These are phyloP conservation scores for Conops quadrifasciatus DNA, from an alignment of 2,888 invertebrate species.

Conservation along the genomic window DNA sequence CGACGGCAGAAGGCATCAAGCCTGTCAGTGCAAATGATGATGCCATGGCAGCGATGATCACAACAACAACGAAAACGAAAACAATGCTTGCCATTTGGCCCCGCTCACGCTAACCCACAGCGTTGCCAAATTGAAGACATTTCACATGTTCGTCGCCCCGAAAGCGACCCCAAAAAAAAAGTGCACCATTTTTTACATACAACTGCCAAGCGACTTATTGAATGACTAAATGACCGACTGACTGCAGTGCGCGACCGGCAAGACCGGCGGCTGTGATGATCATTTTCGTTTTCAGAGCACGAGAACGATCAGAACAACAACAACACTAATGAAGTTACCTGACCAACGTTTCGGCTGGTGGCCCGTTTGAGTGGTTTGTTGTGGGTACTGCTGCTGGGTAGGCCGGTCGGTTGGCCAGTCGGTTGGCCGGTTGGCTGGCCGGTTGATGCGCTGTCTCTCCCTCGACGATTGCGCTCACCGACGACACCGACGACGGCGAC, in stretches of 20 bases:
- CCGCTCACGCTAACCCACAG: background rate
- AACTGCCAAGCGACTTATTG: background rate
- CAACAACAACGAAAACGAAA: too few relatives aligned
- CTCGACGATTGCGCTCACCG: background rate
- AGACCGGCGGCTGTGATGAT: slow-evolving; percentile 11
- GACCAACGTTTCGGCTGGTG: background rate
- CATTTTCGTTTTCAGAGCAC: too few relatives aligned
- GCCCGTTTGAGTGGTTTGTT: background rate
- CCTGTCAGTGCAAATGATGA: slow-evolving; percentile 30
- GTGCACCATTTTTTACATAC: background rate
- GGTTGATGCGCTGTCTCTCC: background rate
- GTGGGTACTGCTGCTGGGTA: background rate
- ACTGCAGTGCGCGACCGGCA: slow-evolving; percentile 13
- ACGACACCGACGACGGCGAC: background rate
- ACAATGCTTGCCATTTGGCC: too few relatives aligned
- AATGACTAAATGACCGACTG: background rate
- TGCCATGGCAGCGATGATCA: background rate
- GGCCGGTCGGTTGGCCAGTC: background rate
- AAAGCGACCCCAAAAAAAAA: slow-evolving; percentile 13
- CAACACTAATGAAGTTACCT: too few relatives aligned
- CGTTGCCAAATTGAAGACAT: slow-evolving; percentile 27
- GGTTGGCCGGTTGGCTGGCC: background rate
- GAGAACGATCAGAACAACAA: too few relatives aligned
- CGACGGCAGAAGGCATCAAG: slow-evolving; percentile 19
- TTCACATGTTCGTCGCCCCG: slow-evolving; percentile 16